phyloP scores from a whole-genome alignment of 1,140 invertebrate genomes.

The Nephotettix cincticeps region DNA sequence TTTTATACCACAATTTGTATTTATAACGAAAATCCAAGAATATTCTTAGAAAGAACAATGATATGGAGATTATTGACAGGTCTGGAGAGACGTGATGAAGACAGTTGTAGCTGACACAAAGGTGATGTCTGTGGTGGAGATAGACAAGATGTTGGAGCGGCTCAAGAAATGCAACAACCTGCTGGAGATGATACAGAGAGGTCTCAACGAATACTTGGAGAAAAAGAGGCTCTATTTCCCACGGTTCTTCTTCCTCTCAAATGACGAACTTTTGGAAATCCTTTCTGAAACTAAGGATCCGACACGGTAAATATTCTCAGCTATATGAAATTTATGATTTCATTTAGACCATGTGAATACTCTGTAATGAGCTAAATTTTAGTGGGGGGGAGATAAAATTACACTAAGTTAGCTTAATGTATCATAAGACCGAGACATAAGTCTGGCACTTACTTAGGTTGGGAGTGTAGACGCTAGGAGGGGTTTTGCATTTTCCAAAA shows the following conservation, averaged over 20 bases:
- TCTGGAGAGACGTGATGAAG: constrained; percentile 95
- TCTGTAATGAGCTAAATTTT: too few species aligned
- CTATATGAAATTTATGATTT: too few species aligned
- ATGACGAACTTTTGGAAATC: constrained; percentile 95
- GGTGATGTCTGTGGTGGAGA: constrained; percentile 83
- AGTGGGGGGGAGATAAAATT: too few species aligned
- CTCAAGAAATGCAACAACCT: constrained; percentile 86
- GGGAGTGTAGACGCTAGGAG: too few species aligned
- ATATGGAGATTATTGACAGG: too few species aligned
- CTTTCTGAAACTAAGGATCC: constrained; percentile 97
- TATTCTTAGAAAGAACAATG: too few species aligned
- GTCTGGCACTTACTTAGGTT: too few species aligned
- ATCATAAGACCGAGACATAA: too few species aligned
- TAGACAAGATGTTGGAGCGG: constrained; percentile 91
- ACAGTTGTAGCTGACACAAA: constrained; percentile 71
- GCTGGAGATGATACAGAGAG: constrained; percentile 86
- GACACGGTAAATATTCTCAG: constrained; percentile 72
- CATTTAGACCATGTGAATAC: too few species aligned
- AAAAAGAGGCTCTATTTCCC: constrained; percentile 95
- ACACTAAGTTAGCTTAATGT: too few species aligned
- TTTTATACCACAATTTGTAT: constrained; percentile 15
- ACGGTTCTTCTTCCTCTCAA: constrained; percentile 96
- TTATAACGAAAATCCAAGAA: neutral
- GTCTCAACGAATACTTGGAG: constrained; percentile 92
- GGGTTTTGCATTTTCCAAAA: too few species aligned